phyloP scores from a whole-genome alignment of 1,140 invertebrate genomes.

The Brachionus manjavacas region DNA sequence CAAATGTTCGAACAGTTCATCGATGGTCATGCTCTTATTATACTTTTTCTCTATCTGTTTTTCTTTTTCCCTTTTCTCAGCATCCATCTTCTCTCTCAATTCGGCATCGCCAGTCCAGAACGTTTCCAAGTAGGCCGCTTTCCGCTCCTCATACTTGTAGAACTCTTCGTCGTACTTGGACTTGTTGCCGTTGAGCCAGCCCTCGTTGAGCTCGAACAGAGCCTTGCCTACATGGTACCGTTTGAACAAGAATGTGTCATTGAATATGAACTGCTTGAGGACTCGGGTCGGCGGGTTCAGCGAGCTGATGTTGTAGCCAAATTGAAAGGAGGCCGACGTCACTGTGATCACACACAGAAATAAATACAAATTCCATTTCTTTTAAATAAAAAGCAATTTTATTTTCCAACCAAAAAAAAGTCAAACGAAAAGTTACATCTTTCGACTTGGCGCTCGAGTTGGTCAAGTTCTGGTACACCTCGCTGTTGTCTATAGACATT shows the following conservation, averaged over 20 bases:
- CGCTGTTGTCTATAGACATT: background rate
- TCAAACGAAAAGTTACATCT: background rate
- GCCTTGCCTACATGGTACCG: slow-evolving; percentile 7
- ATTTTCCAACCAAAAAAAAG: background rate
- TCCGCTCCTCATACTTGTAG: background rate
- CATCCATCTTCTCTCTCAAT: slow-evolving; percentile 84
- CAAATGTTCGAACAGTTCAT: background rate
- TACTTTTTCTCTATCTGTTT: background rate
- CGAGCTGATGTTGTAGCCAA: slow-evolving; percentile 34
- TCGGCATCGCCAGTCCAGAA: slow-evolving; percentile 80
- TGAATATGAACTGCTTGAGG: background rate
- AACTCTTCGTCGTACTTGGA: background rate
- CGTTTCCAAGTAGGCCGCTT: slow-evolving; percentile 76
- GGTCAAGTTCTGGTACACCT: background rate
- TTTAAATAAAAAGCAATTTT: background rate
- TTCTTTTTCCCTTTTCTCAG: slow-evolving; percentile 67
- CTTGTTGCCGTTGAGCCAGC: slow-evolving; percentile 1
- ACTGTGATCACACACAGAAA: background rate
- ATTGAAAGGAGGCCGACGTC: slow-evolving; percentile 21
- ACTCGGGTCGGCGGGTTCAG: background rate
- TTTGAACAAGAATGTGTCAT: slow-evolving; percentile 8
- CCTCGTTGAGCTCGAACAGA: slow-evolving; percentile 21
- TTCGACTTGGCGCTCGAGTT: background rate
- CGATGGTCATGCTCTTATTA: background rate
- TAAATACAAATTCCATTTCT: slow-evolving; percentile 31